Evolutionary conservation across 2,888 invertebrate species (phyloP).

Genomic region (Glomeris marginata): DNA sequence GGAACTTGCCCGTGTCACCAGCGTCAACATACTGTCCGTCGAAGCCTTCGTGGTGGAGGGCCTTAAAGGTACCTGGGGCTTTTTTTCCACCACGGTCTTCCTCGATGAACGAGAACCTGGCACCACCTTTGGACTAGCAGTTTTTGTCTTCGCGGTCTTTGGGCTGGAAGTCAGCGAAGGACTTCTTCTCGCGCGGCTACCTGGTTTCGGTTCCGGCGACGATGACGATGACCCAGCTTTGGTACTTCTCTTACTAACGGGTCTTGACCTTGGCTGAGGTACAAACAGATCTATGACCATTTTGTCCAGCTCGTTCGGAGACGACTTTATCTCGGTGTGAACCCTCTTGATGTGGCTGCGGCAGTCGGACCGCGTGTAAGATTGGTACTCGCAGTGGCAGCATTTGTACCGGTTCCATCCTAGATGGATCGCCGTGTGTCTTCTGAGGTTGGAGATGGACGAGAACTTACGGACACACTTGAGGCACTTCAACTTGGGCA

Average conservation of each 20-base stretch:
- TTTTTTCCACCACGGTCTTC: too few relatives aligned
- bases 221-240: too few relatives aligned
- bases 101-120: too few relatives aligned
- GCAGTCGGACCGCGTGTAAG: conserved; percentile 12
- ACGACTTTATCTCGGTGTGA: conserved; percentile 5
- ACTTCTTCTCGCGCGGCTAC: too few relatives aligned
- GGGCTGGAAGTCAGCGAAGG: too few relatives aligned
- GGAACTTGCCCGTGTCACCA: conserved; percentile 5
- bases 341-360: conserved; percentile 9
- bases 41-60: too few relatives aligned
- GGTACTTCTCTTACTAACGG: too few relatives aligned
- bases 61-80: too few relatives aligned
- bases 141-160: too few relatives aligned
- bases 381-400: conserved; percentile 45
- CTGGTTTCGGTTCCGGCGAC: too few relatives aligned
- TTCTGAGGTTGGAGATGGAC: conserved; percentile 33
- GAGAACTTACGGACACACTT: conserved; percentile 23
- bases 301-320: background rate
- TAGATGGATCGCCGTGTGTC: conserved; percentile 50
- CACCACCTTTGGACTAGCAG: too few relatives aligned
- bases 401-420: conserved; percentile 61
- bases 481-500: conserved; percentile 22
- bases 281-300: background rate
- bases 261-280: too few relatives aligned
- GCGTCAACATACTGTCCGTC: background rate